These are phyloP conservation scores for Hypsibius dujardini DNA, from an alignment of 1,140 invertebrate species.

Conservation along the genomic window DNA sequence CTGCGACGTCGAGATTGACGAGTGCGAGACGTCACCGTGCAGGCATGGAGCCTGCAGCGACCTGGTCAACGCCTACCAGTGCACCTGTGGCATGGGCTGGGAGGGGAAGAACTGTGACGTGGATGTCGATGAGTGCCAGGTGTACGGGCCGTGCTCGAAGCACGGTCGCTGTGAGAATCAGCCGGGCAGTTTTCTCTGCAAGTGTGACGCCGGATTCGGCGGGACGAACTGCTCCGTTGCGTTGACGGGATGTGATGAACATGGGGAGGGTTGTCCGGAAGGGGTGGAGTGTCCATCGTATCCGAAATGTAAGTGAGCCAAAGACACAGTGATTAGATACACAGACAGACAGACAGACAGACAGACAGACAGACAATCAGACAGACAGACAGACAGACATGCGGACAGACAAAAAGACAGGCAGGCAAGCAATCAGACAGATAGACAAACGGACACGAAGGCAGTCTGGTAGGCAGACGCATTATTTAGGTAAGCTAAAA, in stretches of 20 bases:
- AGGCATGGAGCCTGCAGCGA: conserved; percentile 49
- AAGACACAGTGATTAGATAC: no score
- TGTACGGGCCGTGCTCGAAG: neutral
- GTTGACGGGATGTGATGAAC: conserved; percentile 51
- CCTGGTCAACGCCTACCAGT: conserved; percentile 57
- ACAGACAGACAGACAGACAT: no score
- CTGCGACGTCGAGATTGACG: conserved; percentile 38
- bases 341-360: no score
- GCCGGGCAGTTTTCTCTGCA: conserved; percentile 7
- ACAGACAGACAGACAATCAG: no score
- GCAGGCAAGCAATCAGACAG: no score
- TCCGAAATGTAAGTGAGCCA: conserved; percentile 49
- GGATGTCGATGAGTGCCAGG: conserved; percentile 54
- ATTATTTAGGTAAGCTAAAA: no score
- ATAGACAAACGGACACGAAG: no score
- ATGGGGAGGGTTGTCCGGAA: conserved; percentile 58
- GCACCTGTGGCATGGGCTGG: conserved; percentile 41
- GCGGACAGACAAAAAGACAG: no score
- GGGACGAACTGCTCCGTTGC: conserved; percentile 78
- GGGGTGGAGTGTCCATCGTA: conserved; percentile 62
- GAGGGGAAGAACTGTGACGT: conserved; percentile 58
- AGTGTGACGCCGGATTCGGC: conserved; percentile 41
- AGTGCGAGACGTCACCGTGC: conserved; percentile 65
- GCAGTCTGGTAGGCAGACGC: no score
- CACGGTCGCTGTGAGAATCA: conserved; percentile 21